Evolutionary conservation across 2,113 vertebrate genomes (phyloP).

Genomic region (Mungos mungo): DNA sequence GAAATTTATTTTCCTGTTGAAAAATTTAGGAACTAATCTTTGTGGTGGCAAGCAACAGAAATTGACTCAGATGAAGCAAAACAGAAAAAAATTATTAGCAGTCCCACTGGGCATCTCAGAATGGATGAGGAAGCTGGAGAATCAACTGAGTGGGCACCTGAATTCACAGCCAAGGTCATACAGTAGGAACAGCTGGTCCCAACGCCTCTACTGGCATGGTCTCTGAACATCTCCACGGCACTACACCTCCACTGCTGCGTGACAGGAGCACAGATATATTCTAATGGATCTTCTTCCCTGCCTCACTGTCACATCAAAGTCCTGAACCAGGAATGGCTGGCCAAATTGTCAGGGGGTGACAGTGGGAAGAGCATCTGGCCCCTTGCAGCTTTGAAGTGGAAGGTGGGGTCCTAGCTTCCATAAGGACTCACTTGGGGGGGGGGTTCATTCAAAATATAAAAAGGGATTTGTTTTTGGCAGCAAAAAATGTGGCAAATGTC

Average conservation of each 20-base stretch:
- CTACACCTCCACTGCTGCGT: fast-evolving
- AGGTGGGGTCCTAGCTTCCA: not conserved
- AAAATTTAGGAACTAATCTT: conserved; percentile 47
- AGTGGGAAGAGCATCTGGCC: not conserved
- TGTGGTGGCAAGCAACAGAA: conserved; percentile 49
- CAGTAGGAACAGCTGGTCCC: not conserved
- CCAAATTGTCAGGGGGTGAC: not conserved
- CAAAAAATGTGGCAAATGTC: not conserved
- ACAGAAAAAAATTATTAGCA: not conserved
- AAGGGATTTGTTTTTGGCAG: not conserved
- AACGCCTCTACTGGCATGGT: not conserved
- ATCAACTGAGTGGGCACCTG: not conserved
- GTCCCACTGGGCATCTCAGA: not conserved
- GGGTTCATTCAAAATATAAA: not conserved
- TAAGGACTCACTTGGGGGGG: not conserved
- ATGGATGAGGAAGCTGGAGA: not conserved
- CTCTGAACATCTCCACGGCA: not conserved
- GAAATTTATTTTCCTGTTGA: not conserved
- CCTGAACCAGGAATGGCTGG: not conserved
- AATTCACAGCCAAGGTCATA: not conserved
- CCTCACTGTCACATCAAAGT: not conserved
- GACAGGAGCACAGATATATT: not conserved
- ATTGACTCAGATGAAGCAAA: not conserved
- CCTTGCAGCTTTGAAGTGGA: not conserved
- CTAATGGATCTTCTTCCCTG: not conserved